These are phyloP conservation scores for Drosophila nasuta DNA, from an alignment of 1,140 invertebrate species.

Conservation along the genomic window DNA sequence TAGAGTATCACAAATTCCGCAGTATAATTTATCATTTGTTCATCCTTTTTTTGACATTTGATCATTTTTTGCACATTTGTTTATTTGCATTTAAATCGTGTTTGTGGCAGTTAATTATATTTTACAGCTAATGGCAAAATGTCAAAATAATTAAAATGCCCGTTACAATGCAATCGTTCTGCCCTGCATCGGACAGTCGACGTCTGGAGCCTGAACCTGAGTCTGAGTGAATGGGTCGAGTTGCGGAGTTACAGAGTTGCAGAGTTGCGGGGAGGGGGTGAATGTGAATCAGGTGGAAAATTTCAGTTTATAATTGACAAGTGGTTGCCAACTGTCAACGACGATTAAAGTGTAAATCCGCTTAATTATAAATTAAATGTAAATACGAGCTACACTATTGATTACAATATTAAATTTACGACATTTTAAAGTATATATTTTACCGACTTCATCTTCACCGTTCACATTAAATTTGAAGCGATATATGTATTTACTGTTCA, in stretches of 20 bases:
- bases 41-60: neutral
- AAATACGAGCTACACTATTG: constrained; percentile 47
- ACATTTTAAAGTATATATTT: neutral
- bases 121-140: constrained; percentile 80
- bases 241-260: no score
- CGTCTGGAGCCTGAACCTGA: neutral
- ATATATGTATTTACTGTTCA: no score
- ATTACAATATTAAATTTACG: neutral
- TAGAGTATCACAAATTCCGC: neutral
- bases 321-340: constrained; percentile 74
- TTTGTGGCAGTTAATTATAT: constrained; percentile 80
- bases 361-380: constrained; percentile 75
- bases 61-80: constrained; percentile 51
- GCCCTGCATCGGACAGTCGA: constrained; percentile 1
- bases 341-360: constrained; percentile 72
- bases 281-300: constrained; percentile 22
- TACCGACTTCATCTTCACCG: neutral
- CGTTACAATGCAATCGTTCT: constrained; percentile 40
- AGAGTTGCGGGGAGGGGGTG: no score
- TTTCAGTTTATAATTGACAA: constrained; percentile 63
- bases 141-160: constrained; percentile 80
- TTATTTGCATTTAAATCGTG: constrained; percentile 73
- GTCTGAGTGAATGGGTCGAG: neutral
- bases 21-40: neutral
- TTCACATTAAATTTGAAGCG: neutral